Percentiles rank a stretch among this genome's conserved stretches.
phyloP scores from a whole-genome alignment of 2,888 invertebrate species.

The Lingula anatina region DNA sequence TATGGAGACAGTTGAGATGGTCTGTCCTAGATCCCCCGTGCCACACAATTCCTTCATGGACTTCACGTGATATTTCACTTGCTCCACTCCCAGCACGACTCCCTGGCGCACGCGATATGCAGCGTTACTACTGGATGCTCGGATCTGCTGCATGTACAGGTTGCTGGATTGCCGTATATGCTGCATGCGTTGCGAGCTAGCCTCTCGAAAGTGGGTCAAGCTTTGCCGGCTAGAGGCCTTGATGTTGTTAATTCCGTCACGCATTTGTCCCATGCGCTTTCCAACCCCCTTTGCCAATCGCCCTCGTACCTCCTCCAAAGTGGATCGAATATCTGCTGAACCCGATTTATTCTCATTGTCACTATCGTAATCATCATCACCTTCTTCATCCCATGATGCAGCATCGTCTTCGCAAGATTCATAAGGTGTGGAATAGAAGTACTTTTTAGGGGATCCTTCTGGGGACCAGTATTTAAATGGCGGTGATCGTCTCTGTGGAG shows the following conservation, averaged over 20 bases:
- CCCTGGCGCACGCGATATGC: slow-evolving; percentile 35
- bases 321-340: slow-evolving; percentile 26
- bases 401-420: slow-evolving; percentile 10
- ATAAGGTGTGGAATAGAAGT: no score
- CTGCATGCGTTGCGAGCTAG: slow-evolving; percentile 15
- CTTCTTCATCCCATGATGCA: slow-evolving; percentile 1
- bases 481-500: no score
- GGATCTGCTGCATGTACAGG: slow-evolving; percentile 34
- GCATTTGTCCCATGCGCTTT: slow-evolving; percentile 30
- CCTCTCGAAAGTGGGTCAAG: no score
- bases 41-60: slow-evolving; percentile 47
- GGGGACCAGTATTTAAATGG: no score
- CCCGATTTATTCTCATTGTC: slow-evolving; percentile 12
- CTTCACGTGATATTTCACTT: slow-evolving; percentile 41
- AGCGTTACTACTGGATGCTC: slow-evolving; percentile 31
- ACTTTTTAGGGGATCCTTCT: no score
- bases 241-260: slow-evolving; percentile 26
- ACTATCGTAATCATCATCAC: slow-evolving; percentile 10
- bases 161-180: slow-evolving; percentile 20
- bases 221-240: no score
- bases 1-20: slow-evolving; percentile 42
- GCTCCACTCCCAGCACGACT: slow-evolving; percentile 36
- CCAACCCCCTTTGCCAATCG: slow-evolving; percentile 31
- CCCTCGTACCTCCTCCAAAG: slow-evolving; percentile 35
- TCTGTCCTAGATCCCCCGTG: slow-evolving; percentile 45